Base-by-base conservation (phyloP, 2,888 invertebrate genomes). In the Lampropteryx suffumata region DNA sequence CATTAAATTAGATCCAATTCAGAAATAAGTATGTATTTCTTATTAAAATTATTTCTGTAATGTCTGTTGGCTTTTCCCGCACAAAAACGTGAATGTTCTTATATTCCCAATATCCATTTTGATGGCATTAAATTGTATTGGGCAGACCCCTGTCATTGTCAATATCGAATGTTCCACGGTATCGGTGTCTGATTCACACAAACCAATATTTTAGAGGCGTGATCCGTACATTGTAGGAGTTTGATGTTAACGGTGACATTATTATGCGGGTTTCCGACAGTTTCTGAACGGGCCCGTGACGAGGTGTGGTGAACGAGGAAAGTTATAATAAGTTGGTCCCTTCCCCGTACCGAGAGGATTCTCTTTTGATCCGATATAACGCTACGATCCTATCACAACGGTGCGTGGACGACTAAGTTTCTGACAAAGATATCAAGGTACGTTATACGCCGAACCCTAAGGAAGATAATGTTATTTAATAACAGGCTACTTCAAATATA, bases 251-350 rank as follows among this genome's bases (percentile, higher is more conserved):
- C 73, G 62, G 66, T 64, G 67, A 71, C 70, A 73, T 78, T 80
- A 79, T 83, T 80, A 83, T 82, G 76, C 79, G 82, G 82, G 77
- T 74, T 78, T 76, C 71, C 67, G 70, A 76, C 76, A 69, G 77
- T 75, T 79, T 78, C 70, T 64, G 71, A 77, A 74, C 69, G 67
- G 69, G 67, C 62, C 67, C 65, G 71, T 71, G 73, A 67, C 76
- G 79, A 84, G 80, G 83, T 82, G 79, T 76, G 78, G 76, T 73
- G 78, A 82, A 84, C 76, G 83, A 81, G 79, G 75, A 73, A 86
- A 88, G 81, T 88, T 87, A 82, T 86, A 84, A 84, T 86, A 85
- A 86, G 76, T 86, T 81, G 61, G 78, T 73, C 74, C 62, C 66
- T 63, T 73, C 75, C 78, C 73, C 67, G 62, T 64, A 65, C 66